phyloP scores from a whole-genome alignment of 1,140 invertebrate species.

The Trichogramma pretiosum region DNA sequence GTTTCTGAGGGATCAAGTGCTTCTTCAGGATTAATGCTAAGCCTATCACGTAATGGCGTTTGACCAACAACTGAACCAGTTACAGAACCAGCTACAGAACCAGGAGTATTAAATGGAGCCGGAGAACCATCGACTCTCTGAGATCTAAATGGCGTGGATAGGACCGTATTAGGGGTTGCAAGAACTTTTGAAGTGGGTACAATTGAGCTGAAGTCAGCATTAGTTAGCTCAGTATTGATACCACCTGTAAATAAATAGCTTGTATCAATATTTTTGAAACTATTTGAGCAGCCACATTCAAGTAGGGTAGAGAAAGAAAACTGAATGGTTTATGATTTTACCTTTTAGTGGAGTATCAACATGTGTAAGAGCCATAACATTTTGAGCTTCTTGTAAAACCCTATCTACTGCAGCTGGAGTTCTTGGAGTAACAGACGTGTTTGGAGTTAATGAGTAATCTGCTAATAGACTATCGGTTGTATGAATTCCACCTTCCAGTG shows the following conservation, averaged over 20 bases:
- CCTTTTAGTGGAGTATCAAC: conserved; percentile 94
- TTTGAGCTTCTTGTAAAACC: conserved; percentile 89
- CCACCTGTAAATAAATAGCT: conserved; percentile 53
- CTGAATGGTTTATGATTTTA: too few relatives aligned
- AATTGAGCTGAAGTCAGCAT: conserved; percentile 79
- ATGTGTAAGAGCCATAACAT: conserved; percentile 94
- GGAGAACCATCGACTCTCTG: conserved; percentile 40
- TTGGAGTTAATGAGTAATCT: conserved; percentile 83
- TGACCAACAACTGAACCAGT: conserved; percentile 44
- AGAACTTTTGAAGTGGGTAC: conserved; percentile 64
- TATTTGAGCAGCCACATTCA: conserved; percentile 1
- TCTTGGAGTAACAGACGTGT: conserved; percentile 69
- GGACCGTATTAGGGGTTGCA: conserved; percentile 89
- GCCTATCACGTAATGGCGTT: conserved; percentile 79
- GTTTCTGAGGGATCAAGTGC: conserved; percentile 59
- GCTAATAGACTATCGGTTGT: conserved; percentile 79
- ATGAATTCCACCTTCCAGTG: conserved; percentile 70
- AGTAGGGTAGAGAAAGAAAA: background rate
- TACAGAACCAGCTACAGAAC: conserved; percentile 31
- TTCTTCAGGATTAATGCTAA: conserved; percentile 91
- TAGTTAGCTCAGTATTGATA: conserved; percentile 82
- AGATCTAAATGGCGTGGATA: conserved; percentile 84
- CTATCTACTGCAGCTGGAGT: conserved; percentile 70
- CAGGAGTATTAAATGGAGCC: conserved; percentile 39
- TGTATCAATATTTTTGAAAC: conserved; percentile 15